Conservation (phyloP, 1,140 invertebrate species). For the Zaprionus nigranus region DNA sequence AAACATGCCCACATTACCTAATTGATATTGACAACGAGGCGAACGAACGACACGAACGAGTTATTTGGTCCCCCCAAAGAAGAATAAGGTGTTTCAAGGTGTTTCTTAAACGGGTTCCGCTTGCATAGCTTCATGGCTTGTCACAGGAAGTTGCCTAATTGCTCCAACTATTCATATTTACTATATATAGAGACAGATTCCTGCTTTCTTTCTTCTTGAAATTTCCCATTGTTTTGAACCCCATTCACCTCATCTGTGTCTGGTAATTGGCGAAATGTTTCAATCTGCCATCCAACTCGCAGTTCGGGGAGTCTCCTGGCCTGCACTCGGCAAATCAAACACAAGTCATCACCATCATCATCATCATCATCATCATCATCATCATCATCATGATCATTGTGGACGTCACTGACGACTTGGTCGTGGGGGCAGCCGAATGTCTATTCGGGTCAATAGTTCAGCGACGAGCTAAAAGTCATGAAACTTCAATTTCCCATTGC, state of each 20-base stretch:
- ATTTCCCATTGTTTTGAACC: slow-evolving; percentile 52
- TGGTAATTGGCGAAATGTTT: slow-evolving; percentile 73
- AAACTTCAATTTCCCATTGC: slow-evolving; percentile 56
- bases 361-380: slow-evolving; percentile 65
- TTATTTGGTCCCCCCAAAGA: slow-evolving; percentile 28
- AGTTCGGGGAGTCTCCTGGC: neutral
- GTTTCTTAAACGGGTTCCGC: slow-evolving; percentile 40
- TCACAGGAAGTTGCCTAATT: slow-evolving; percentile 45
- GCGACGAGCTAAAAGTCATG: slow-evolving; percentile 53
- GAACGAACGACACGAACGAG: slow-evolving; percentile 62
- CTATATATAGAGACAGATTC: slow-evolving; percentile 3
- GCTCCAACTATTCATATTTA: slow-evolving; percentile 34
- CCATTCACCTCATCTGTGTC: slow-evolving; percentile 52
- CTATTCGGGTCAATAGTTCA: slow-evolving; percentile 79
- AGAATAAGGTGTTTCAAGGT: slow-evolving; percentile 10
- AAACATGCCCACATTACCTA: slow-evolving; percentile 66
- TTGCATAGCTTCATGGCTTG: slow-evolving; percentile 17
- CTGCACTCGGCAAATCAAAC: slow-evolving; percentile 59
- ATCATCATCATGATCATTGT: slow-evolving; percentile 47
- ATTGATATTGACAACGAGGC: slow-evolving; percentile 63
- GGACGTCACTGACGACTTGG: slow-evolving; percentile 56
- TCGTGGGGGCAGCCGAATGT: slow-evolving; percentile 51
- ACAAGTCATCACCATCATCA: slow-evolving; percentile 62
- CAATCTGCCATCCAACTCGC: slow-evolving; percentile 48
- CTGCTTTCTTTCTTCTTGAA: neutral